Percentiles rank a stretch among this genome's conserved stretches.
phyloP scores from a whole-genome alignment of 2,113 vertebrate species.

The Melanerpes formicivorus region DNA sequence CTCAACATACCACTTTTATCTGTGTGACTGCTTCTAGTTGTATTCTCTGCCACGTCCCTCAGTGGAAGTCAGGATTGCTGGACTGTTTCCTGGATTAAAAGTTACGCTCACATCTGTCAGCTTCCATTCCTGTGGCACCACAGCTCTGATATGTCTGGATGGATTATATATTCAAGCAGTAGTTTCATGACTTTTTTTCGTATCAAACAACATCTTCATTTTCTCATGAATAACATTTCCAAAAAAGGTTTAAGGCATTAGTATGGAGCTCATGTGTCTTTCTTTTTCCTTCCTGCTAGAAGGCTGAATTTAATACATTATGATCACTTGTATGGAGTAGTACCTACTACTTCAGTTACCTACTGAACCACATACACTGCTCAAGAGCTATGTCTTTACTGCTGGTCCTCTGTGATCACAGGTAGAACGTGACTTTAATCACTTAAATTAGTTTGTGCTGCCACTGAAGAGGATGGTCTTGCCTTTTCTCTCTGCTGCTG shows the following conservation, averaged over 20 bases:
- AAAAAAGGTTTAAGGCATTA: not conserved
- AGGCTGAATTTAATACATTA: not conserved
- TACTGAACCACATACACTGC: not conserved
- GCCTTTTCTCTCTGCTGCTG: not conserved
- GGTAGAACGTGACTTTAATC: not conserved
- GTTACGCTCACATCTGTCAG: not conserved
- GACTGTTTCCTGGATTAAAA: conserved; percentile 10
- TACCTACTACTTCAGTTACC: not conserved
- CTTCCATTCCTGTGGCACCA: not conserved
- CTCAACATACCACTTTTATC: not conserved
- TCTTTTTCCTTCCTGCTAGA: not conserved
- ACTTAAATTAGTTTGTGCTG: not conserved
- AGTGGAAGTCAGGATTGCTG: not conserved
- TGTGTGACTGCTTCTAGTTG: not conserved
- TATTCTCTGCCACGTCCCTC: not conserved
- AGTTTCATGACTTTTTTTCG: not conserved
- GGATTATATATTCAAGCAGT: not conserved
- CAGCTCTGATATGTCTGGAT: not conserved
- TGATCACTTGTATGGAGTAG: not conserved
- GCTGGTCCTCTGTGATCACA: not conserved
- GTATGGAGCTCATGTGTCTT: not conserved
- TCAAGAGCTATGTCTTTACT: not conserved
- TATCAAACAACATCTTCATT: not conserved
- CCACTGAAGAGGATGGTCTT: not conserved
- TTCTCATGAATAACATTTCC: not conserved